Evolutionary conservation across 1,140 invertebrate genomes (phyloP).

Genomic region (Trichoplusia ni): DNA sequence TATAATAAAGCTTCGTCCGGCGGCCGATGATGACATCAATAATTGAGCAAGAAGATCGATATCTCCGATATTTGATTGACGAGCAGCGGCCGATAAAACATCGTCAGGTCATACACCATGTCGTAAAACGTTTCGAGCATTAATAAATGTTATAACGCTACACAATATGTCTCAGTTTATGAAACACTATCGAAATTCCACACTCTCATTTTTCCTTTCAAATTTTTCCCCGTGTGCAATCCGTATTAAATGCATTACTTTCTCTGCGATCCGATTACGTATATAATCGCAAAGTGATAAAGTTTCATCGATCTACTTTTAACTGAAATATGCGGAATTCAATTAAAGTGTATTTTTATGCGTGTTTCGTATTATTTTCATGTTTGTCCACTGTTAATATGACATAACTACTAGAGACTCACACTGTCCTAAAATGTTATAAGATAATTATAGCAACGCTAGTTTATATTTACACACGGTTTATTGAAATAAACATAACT

Average conservation of each 20-base stretch:
- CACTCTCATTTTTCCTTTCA: constrained; percentile 63
- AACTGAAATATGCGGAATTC: constrained; percentile 35
- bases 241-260: constrained; percentile 61
- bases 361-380: constrained; percentile 3
- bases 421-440: too few relatives aligned
- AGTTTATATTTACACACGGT: too few relatives aligned
- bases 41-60: constrained; percentile 29
- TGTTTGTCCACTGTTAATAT: too few relatives aligned
- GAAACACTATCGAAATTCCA: constrained; percentile 57
- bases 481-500: too few relatives aligned
- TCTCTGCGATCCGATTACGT: constrained; percentile 66
- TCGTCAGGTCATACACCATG: constrained; percentile 14
- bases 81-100: constrained; percentile 14
- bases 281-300: constrained; percentile 43
- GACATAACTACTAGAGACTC: too few relatives aligned
- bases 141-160: constrained; percentile 32
- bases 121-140: constrained; percentile 21
- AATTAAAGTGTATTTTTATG: constrained; percentile 19
- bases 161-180: constrained; percentile 44
- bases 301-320: constrained; percentile 41
- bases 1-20: not conserved
- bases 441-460: too few relatives aligned
- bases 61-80: constrained; percentile 28
- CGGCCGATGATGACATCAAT: constrained; percentile 19
- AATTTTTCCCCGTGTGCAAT: constrained; percentile 53